A percentile compares a stretch with the other conserved stretches of the same genome.
Evolutionary conservation across 1,140 invertebrate genomes (phyloP).

Genomic region (Diorhabda elongata): DNA sequence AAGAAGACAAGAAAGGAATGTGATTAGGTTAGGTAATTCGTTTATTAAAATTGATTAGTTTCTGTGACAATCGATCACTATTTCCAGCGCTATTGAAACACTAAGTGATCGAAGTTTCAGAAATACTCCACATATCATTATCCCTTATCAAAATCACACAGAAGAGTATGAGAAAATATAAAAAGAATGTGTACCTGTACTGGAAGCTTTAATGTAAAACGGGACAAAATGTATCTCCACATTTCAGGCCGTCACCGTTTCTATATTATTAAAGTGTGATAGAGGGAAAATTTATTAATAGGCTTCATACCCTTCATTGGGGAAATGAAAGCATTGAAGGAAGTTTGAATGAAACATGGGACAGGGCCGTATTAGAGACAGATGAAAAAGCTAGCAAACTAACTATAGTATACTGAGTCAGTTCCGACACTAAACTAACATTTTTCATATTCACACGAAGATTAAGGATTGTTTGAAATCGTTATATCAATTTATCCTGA

Average conservation of each 20-base stretch:
- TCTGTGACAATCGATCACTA: too few relatives aligned
- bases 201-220: background rate
- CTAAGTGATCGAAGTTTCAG: background rate
- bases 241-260: background rate
- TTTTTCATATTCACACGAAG: too few relatives aligned
- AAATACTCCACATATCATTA: background rate
- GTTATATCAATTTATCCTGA: too few relatives aligned
- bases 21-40: too few relatives aligned
- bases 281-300: slow-evolving; percentile 1
- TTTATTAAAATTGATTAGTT: too few relatives aligned
- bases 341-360: background rate
- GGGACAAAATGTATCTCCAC: background rate
- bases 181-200: background rate
- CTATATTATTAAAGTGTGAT: background rate
- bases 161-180: background rate
- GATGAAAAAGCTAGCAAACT: too few relatives aligned
- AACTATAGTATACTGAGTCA: too few relatives aligned
- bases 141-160: background rate
- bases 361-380: background rate
- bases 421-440: too few relatives aligned
- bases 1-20: too few relatives aligned
- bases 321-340: slow-evolving; percentile 2
- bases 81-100: too few relatives aligned
- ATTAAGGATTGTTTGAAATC: too few relatives aligned
- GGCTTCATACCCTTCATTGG: background rate